phyloP scores from a whole-genome alignment of 2,888 invertebrate species.

The Drosophila rubida region DNA sequence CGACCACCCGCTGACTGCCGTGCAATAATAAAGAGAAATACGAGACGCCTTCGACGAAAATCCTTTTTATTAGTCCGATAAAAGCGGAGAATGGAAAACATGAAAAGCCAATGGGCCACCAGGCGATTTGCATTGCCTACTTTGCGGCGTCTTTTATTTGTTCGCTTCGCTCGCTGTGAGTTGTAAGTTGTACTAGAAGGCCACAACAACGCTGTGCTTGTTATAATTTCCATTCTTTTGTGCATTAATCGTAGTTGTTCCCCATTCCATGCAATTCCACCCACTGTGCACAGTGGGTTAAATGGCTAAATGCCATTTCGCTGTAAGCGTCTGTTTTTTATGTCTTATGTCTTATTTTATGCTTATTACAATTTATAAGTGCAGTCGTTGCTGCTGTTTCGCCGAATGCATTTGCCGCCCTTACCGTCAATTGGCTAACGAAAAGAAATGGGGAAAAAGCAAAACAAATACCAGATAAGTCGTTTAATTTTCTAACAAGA shows the following conservation, averaged over 20 bases:
- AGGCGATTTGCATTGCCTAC: conserved; percentile 74
- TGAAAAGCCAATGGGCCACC: conserved; percentile 54
- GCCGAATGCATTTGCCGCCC: conserved; percentile 44
- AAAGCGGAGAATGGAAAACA: conserved; percentile 46
- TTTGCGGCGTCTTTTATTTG: conserved; percentile 66
- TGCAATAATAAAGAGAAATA: conserved; percentile 72
- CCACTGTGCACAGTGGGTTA: conserved; percentile 76
- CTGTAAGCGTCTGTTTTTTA: conserved; percentile 52
- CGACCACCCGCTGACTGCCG: conserved; percentile 54
- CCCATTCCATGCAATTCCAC: conserved; percentile 18
- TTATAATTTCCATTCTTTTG: conserved; percentile 74
- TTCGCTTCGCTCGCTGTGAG: conserved; percentile 42
- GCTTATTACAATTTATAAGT: conserved; percentile 53
- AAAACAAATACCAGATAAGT: conserved; percentile 66
- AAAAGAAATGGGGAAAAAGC: conserved; percentile 1
- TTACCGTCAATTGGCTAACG: not conserved
- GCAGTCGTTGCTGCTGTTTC: conserved; percentile 49
- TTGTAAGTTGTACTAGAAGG: conserved; percentile 39
- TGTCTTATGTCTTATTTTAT: conserved; percentile 34
- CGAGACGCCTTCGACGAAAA: conserved; percentile 72
- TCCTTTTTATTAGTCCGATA: conserved; percentile 78
- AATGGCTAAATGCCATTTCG: conserved; percentile 62
- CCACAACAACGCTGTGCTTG: conserved; percentile 63
- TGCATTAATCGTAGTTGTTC: conserved; percentile 52
- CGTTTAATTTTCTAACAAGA: conserved; percentile 80